phyloP scores from a whole-genome alignment of 2,113 vertebrate genomes.

The Empidonax alnorum region DNA sequence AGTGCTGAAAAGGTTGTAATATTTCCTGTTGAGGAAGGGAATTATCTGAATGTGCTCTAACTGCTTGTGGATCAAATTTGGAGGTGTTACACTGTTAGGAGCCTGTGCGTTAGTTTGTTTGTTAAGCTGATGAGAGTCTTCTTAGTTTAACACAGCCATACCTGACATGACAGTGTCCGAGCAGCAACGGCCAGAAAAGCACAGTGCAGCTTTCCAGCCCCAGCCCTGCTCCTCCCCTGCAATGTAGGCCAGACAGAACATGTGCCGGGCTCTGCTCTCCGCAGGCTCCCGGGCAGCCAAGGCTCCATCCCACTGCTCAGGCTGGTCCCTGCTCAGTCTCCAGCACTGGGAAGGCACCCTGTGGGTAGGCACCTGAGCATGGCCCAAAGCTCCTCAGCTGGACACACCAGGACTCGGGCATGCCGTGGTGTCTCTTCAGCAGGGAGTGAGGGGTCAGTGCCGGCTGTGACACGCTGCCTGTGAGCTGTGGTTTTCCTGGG shows the following conservation, averaged over 20 bases:
- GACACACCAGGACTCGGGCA: rapidly evolving
- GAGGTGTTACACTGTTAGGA: not conserved
- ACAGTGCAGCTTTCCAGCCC: too few relatives aligned
- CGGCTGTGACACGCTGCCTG: rapidly evolving
- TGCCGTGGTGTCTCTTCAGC: rapidly evolving
- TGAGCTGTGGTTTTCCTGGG: rapidly evolving
- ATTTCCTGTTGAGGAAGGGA: not conserved
- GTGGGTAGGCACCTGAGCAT: rapidly evolving
- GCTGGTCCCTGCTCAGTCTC: rapidly evolving
- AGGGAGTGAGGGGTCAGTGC: not conserved
- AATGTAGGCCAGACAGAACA: rapidly evolving
- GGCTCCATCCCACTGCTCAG: not conserved
- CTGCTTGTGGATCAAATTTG: not conserved
- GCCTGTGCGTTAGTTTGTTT: not conserved
- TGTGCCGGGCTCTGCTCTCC: not conserved
- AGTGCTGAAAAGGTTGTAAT: not conserved
- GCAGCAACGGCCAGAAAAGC: not conserved
- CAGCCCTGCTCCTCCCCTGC: rapidly evolving
- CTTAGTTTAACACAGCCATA: not conserved
- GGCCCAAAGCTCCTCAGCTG: rapidly evolving
- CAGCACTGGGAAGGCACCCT: rapidly evolving
- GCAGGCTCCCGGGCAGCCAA: rapidly evolving
- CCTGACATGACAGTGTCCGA: not conserved
- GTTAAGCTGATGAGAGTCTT: not conserved
- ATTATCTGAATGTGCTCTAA: not conserved